Base-by-base conservation (phyloP, 2,888 invertebrate species). In the Mythimna lalbum region DNA sequence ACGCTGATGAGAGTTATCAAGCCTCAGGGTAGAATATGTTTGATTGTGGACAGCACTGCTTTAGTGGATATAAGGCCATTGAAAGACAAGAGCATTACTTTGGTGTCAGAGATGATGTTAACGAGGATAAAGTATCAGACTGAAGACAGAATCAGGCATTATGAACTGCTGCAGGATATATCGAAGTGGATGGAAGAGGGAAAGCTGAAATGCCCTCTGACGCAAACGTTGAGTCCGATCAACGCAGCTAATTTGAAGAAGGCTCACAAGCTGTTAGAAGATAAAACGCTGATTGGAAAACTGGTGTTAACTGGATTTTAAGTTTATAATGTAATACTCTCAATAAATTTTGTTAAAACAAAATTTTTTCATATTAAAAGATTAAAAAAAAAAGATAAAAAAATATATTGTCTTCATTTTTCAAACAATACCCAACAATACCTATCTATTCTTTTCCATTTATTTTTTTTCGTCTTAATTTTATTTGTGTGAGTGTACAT, bases 41-140 rank as follows among this genome's bases (percentile, higher is more conserved):
- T 94, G 33, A 87, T 95, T 55, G 95, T 95, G 0, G 95, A 95
- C 62, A 92, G 93, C 79, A 92, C 90, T 81, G 90, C 92, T 5
- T 85, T 91, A 33, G 92, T 95, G 5, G 93, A 95, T 73, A 68
- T 95, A 50, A 90, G 75, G 50, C 89, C 90, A 7, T 82, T 95
- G 10, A 95, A 95, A 81, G 93, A 93, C 2, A 95, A 95, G 83
- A 95, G 95, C 77, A 36, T 95, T 0, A 94, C 94, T 31, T 81
- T 95, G 55, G 91, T 91, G 0, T 93, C 91, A 12, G 95, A 94
- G 88, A 91, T 92, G 91, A 93, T 95, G 93, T 64, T 52, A 2
- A 95, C 95, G 4, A 92, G 93, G 77, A 86, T 93, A 6, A 93
- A 92, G 83, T 95, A 94, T 80, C 78, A 95, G 27, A 94, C 95